phyloP scores from a whole-genome alignment of 2,888 invertebrate species.

The Pristionchus fissidentatus region DNA sequence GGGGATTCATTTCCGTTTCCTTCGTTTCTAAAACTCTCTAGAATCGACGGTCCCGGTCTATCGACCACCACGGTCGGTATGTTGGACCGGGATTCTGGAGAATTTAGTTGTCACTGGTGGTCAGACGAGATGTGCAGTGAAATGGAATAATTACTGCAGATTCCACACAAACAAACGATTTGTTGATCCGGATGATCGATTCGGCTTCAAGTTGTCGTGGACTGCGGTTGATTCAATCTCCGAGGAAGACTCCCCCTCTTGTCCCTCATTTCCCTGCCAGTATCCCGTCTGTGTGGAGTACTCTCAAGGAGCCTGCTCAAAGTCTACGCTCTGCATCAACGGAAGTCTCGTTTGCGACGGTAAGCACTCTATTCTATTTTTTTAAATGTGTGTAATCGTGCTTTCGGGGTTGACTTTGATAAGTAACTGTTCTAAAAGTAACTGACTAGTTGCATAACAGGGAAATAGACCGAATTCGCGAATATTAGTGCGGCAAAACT shows the following conservation, averaged over 20 bases:
- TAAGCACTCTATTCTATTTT: neutral
- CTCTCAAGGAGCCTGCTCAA: conserved; percentile 19
- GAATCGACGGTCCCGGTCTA: neutral
- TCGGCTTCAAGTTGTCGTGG: conserved; percentile 33
- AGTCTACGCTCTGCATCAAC: conserved; percentile 17
- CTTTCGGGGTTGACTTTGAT: no score
- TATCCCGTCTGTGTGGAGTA: conserved; percentile 8
- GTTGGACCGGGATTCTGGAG: no score
- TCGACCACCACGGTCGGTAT: no score
- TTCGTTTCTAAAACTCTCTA: neutral
- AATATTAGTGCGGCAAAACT: no score
- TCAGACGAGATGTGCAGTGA: no score
- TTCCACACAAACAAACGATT: neutral
- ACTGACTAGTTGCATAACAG: no score
- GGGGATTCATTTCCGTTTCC: neutral
- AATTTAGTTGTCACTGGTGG: no score
- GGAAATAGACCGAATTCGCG: no score
- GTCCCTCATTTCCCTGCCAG: conserved; percentile 7
- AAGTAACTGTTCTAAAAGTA: no score
- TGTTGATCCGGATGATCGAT: neutral
- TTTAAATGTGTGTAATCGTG: no score
- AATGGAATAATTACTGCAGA: neutral
- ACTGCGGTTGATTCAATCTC: neutral
- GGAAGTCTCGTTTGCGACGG: conserved; percentile 4
- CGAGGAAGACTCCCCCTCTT: neutral